Percentiles rank a stretch among this genome's conserved stretches.
phyloP scores from a whole-genome alignment of 1,140 invertebrate genomes.

The Heliothis subflexa region DNA sequence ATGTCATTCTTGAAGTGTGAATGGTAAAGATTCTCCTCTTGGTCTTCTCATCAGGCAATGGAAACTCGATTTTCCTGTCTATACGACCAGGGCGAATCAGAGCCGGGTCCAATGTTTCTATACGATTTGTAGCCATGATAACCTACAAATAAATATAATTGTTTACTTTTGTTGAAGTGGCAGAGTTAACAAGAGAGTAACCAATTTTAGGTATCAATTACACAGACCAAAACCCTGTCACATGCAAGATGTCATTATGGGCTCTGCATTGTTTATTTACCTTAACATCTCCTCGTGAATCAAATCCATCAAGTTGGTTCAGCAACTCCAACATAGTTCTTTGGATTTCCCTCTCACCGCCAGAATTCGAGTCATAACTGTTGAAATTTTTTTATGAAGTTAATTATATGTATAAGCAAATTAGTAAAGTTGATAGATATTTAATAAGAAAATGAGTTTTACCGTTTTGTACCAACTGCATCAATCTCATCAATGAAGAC shows the following conservation, averaged over 20 bases:
- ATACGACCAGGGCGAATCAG: slow-evolving; percentile 99
- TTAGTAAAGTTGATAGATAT: not conserved
- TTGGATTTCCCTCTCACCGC: slow-evolving; percentile 99
- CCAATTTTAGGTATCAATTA: too few relatives aligned
- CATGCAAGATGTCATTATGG: too few relatives aligned
- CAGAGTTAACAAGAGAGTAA: not conserved
- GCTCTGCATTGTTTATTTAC: slow-evolving; percentile 78
- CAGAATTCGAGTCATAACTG: slow-evolving; percentile 99
- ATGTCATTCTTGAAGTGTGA: slow-evolving; percentile 99
- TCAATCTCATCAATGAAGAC: slow-evolving; percentile 99
- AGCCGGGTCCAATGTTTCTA: slow-evolving; percentile 99
- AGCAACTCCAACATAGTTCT: slow-evolving; percentile 99
- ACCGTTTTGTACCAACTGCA: slow-evolving; percentile 99
- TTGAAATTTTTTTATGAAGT: slow-evolving; percentile 42
- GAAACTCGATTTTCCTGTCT: slow-evolving; percentile 99
- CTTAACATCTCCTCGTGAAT: slow-evolving; percentile 98
- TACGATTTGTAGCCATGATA: slow-evolving; percentile 99
- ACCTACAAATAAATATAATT: slow-evolving; percentile 88
- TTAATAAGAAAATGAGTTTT: slow-evolving; percentile 38
- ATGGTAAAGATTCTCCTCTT: slow-evolving; percentile 99
- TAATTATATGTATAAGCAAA: not conserved
- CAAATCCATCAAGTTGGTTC: slow-evolving; percentile 99
- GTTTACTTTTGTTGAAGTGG: not conserved
- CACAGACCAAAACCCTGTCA: too few relatives aligned
- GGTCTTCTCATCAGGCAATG: slow-evolving; percentile 99